Evolutionary conservation across 2,797 vertebrate genomes (phyloP).

Genomic region (Malacoctenus gilli): DNA sequence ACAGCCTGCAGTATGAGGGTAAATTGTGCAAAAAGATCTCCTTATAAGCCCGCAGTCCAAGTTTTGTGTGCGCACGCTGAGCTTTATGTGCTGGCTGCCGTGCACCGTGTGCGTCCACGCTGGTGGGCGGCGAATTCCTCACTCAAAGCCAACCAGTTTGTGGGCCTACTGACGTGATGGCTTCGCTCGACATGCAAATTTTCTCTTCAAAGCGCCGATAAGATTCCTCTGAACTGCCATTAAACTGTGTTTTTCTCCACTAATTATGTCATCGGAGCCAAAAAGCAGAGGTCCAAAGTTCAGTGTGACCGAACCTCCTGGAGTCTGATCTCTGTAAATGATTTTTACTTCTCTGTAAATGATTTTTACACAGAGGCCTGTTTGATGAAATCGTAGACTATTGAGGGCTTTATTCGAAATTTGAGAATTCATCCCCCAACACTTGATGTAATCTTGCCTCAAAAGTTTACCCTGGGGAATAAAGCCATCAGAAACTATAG

Average conservation of each 20-base stretch:
- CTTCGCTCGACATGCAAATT: slow-evolving; percentile 53
- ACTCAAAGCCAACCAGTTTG: slow-evolving; percentile 59
- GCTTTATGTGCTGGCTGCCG: slow-evolving; percentile 16
- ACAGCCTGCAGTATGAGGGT: not conserved
- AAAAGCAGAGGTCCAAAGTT: slow-evolving; percentile 22
- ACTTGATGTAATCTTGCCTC: not conserved
- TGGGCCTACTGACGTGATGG: slow-evolving; percentile 52
- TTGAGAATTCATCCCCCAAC: slow-evolving; percentile 6
- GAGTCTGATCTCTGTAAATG: not conserved
- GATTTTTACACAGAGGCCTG: too few relatives aligned
- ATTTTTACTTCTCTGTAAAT: too few relatives aligned
- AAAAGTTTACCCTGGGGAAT: not conserved
- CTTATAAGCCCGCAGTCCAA: not conserved
- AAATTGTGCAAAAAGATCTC: not conserved
- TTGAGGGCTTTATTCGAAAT: not conserved
- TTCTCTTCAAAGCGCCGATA: slow-evolving; percentile 35
- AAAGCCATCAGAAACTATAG: too few relatives aligned
- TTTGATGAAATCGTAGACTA: too few relatives aligned
- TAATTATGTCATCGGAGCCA: slow-evolving; percentile 42
- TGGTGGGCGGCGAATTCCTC: slow-evolving; percentile 50
- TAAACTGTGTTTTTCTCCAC: slow-evolving; percentile 29
- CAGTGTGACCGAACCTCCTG: slow-evolving; percentile 4
- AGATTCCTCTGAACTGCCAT: slow-evolving; percentile 34
- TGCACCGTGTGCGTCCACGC: slow-evolving; percentile 30
- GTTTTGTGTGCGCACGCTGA: slow-evolving; percentile 16